A percentile compares a stretch with the other conserved stretches of the same genome.
These are phyloP conservation scores for Clistopyga incitator DNA, from an alignment of 2,888 invertebrate species.

Conservation along the genomic window DNA sequence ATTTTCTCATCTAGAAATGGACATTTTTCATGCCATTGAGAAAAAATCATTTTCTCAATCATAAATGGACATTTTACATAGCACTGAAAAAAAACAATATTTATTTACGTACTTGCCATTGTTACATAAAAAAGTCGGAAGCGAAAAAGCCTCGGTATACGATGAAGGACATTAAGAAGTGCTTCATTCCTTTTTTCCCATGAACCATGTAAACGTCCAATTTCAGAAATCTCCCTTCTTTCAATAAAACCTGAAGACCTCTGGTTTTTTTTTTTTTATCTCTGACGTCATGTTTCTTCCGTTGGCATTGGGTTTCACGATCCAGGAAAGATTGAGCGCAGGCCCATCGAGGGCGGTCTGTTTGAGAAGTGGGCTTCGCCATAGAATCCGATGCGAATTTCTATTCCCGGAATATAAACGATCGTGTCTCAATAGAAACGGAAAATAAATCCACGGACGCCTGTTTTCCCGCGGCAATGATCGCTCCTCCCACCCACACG, in stretches of 20 bases:
- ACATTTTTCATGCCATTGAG: no score
- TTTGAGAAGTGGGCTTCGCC: conserved; percentile 61
- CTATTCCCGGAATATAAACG: conserved; percentile 79
- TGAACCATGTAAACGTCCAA: conserved; percentile 52
- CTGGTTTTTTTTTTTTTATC: conserved; percentile 18
- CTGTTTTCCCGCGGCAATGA: conserved; percentile 66
- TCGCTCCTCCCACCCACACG: conserved; percentile 47
- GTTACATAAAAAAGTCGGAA: conserved; percentile 11
- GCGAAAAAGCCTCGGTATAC: not conserved
- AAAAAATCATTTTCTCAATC: no score
- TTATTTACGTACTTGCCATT: conserved; percentile 8
- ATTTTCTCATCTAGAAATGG: no score
- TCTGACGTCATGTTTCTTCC: conserved; percentile 54
- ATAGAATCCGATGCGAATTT: conserved; percentile 73
- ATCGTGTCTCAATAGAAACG: conserved; percentile 76
- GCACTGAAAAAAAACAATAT: not conserved
- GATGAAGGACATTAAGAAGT: conserved; percentile 31
- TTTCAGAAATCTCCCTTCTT: conserved; percentile 12
- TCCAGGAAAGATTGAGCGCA: conserved; percentile 37
- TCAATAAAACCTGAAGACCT: not conserved
- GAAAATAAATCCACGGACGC: conserved; percentile 78
- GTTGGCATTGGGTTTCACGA: conserved; percentile 37
- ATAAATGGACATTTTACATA: no score
- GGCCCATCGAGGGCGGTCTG: conserved; percentile 52
- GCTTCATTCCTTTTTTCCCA: not conserved